phyloP scores from a whole-genome alignment of 1,140 invertebrate species.

The Anastrepha ludens region DNA sequence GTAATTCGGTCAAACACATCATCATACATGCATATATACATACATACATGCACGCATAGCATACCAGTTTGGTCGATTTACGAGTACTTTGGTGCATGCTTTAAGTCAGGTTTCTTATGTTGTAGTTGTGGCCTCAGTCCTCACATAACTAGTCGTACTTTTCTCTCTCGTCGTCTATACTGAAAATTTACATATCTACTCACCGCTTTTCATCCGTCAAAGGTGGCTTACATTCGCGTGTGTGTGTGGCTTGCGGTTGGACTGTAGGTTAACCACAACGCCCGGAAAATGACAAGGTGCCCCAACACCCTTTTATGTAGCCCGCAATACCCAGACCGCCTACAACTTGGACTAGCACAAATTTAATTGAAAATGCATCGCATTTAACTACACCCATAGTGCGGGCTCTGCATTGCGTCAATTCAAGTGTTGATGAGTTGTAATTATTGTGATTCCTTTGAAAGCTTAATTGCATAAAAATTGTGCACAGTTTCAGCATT shows the following conservation, averaged over 20 bases:
- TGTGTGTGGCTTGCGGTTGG: no score
- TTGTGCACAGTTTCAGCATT: neutral
- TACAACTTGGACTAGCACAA: neutral
- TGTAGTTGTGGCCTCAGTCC: no score
- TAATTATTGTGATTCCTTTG: constrained; percentile 2
- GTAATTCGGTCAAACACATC: neutral
- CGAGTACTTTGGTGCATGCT: no score
- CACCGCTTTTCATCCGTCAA: no score
- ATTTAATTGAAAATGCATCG: neutral
- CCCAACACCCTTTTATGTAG: neutral
- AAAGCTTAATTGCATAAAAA: constrained; percentile 8
- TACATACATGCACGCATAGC: neutral
- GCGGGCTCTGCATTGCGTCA: neutral
- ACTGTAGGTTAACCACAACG: neutral
- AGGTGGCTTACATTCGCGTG: no score
- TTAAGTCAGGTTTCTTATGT: no score
- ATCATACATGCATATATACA: neutral
- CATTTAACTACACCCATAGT: neutral
- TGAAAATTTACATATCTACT: no score
- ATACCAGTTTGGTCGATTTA: no score
- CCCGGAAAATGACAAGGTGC: neutral
- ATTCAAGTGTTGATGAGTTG: constrained; percentile 15
- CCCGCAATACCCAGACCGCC: neutral
- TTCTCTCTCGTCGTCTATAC: no score
- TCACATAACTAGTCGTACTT: no score